These are phyloP conservation scores for Sarcophaga variegata DNA, from an alignment of 2,888 invertebrate species.

Conservation along the genomic window DNA sequence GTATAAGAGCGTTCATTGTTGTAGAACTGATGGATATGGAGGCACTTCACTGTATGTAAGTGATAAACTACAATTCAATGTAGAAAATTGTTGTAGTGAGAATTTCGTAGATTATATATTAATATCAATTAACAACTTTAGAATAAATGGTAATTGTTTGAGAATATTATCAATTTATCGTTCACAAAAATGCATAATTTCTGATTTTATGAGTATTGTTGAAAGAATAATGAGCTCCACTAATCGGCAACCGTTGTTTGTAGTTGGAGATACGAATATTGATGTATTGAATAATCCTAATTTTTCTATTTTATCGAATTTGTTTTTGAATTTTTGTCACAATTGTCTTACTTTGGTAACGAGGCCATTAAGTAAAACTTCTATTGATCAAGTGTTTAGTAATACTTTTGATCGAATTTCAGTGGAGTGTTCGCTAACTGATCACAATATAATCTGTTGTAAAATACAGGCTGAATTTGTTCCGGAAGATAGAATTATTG, in stretches of 20 bases:
- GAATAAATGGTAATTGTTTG: background rate
- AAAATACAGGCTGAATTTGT: background rate
- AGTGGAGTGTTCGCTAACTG: constrained; percentile 21
- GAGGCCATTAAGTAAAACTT: constrained; percentile 19
- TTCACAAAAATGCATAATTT: background rate
- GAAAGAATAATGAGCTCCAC: background rate
- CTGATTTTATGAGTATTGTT: background rate
- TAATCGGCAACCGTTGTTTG: background rate
- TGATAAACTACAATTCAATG: background rate
- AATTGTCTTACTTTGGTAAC: background rate
- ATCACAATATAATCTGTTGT: constrained; percentile 19
- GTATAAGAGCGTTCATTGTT: constrained; percentile 13
- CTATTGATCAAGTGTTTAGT: constrained; percentile 37
- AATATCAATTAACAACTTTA: background rate
- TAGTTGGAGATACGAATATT: background rate
- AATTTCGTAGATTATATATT: background rate
- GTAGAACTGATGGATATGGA: background rate
- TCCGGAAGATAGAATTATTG: too few relatives aligned
- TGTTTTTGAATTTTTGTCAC: background rate
- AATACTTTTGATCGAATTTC: constrained; percentile 1
- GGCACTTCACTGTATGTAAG: background rate
- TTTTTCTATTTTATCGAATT: background rate
- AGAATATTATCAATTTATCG: background rate
- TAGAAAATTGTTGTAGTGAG: background rate
- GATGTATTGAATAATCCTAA: background rate